Base-by-base conservation (phyloP, 35 echinoderm and acorn worm species). In the Eucidaris tribuloides region DNA sequence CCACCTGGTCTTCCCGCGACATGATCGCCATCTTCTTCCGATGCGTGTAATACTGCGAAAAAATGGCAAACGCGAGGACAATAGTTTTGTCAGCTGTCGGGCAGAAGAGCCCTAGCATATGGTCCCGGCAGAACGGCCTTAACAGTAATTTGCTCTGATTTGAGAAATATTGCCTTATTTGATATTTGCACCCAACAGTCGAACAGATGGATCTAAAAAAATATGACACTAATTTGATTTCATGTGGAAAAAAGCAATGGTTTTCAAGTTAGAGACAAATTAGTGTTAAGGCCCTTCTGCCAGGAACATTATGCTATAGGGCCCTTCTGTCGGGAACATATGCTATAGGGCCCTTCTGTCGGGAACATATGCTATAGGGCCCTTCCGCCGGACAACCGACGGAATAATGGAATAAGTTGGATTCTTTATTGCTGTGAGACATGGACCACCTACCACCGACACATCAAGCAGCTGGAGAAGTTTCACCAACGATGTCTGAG, bases 31-130 rank as follows among this genome's bases (percentile, higher is more conserved):
- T 59, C 68, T 98, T 98, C 34, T 89, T 83, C 2, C 94, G 90
- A 45, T 89, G 82, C 27, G 94, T 87, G 44, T 93, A 98, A 66
- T 98, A 93, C 94, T 98, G 42, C 39, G 44, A 88, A 1, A 76
- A 85, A 68, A 76, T 2, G 19, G n/a, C n/a, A n/a, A n/a, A n/a
- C n/a, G n/a, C n/a, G n/a, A 55, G 22, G 13, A 55, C 22, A 14
- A 14, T 55, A 14, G 13, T 55, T 14, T 22, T 55, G 13, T 22
- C 22, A 55, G 13, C 11, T 22, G 22, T 13, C 13, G 22, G 13
- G 13, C 50, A 14, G n/a, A n/a, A n/a, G n/a, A n/a, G n/a, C n/a
- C n/a, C n/a, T n/a, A n/a, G n/a, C n/a, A n/a, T n/a, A n/a, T 22
- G 13, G 13, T 55, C 50, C 50, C 13, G 50, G 13, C 50, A 14